Evolutionary conservation across 2,888 invertebrate species (phyloP).

Genomic region (Drosophila picticornis): DNA sequence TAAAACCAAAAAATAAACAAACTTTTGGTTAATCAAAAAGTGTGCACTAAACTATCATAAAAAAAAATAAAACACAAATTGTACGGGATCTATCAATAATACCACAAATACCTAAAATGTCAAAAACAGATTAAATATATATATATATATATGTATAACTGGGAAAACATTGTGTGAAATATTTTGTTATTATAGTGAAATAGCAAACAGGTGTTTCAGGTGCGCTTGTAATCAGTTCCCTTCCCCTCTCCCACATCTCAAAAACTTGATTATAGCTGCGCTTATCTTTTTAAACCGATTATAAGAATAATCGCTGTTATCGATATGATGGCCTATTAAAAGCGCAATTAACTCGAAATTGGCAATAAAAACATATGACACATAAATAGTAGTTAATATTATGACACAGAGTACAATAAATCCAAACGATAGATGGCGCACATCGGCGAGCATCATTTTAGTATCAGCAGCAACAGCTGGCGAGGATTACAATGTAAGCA

Average conservation of each 20-base stretch:
- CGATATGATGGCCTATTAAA: constrained; percentile 18
- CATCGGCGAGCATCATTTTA: constrained; percentile 88
- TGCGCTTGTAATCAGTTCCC: constrained; percentile 6
- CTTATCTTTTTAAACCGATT: constrained; percentile 34
- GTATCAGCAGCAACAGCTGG: constrained; percentile 82
- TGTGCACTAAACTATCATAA: constrained; percentile 28
- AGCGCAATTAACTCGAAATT: constrained; percentile 1
- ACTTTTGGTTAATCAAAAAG: constrained; percentile 30
- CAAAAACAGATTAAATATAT: constrained; percentile 36
- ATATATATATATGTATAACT: constrained; percentile 19
- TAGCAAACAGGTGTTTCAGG: constrained; percentile 3
- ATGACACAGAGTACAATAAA: neutral
- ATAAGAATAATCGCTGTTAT: constrained; percentile 22
- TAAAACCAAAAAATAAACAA: constrained; percentile 20
- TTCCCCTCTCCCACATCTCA: no score
- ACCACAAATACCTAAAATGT: constrained; percentile 26
- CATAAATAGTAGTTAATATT: neutral
- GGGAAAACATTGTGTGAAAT: constrained; percentile 18
- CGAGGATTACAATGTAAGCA: constrained; percentile 65
- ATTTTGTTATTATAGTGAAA: constrained; percentile 16
- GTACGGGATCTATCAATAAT: constrained; percentile 18
- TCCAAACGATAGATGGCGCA: constrained; percentile 86
- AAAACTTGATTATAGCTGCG: neutral
- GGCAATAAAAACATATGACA: constrained; percentile 6
- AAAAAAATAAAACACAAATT: constrained; percentile 7